Conservation (phyloP, 1,140 invertebrate species). For the Physella acuta region DNA sequence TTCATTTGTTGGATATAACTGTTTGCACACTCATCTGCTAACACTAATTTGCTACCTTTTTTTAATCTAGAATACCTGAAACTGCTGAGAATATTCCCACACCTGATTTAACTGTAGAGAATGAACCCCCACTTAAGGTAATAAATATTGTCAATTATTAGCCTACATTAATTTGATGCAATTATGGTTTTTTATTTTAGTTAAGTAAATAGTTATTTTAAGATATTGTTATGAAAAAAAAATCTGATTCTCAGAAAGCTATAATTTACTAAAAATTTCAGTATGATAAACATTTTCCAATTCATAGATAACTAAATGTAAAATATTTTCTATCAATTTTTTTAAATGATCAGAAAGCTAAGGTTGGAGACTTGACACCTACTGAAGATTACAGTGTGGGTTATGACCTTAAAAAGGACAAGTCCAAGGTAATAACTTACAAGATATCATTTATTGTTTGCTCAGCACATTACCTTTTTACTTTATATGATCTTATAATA, state of each 20-base stretch:
- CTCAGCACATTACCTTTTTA: not conserved
- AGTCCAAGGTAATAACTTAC: constrained; percentile 13
- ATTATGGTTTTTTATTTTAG: too few relatives aligned
- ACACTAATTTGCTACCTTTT: not conserved
- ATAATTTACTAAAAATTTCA: not conserved
- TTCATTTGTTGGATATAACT: not conserved
- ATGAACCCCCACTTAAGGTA: not conserved
- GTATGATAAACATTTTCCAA: not conserved
- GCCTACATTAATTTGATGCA: not conserved
- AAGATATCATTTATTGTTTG: not conserved
- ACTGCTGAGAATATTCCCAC: not conserved
- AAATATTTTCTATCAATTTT: not conserved
- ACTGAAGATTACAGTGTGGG: constrained; percentile 9
- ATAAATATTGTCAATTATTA: not conserved
- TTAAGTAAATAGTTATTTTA: not conserved
- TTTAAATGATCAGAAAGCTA: not conserved
- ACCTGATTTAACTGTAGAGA: not conserved
- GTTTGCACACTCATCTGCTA: not conserved
- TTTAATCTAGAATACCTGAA: not conserved
- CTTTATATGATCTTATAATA: not conserved
- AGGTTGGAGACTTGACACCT: constrained; percentile 2
- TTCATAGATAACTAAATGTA: not conserved
- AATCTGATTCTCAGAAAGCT: not conserved
- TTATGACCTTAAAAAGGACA: constrained; percentile 3
- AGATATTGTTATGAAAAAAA: not conserved